Evolutionary conservation across 2,797 vertebrate genomes (phyloP).

Genomic region (Pteropus rufus): DNA sequence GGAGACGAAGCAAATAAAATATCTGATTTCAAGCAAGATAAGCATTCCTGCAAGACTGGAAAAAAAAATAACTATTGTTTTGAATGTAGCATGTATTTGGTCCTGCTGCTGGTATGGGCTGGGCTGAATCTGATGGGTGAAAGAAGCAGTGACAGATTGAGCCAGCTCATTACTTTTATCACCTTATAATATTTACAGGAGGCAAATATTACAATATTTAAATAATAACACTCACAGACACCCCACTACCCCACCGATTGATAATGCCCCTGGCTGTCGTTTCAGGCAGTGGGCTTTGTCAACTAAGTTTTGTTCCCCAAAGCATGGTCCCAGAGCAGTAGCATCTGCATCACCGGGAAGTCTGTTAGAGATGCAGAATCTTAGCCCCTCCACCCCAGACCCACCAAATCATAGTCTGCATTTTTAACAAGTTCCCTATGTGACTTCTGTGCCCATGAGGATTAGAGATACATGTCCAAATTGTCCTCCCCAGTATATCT

Average conservation of each 20-base stretch:
- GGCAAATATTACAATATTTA: neutral
- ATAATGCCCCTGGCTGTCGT: neutral
- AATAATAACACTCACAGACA: neutral
- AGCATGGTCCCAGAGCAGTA: neutral
- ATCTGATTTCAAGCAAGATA: neutral
- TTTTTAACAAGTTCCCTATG: neutral
- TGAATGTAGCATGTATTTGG: neutral
- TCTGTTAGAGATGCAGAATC: neutral
- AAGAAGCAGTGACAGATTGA: neutral
- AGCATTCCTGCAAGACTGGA: neutral
- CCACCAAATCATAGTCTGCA: neutral
- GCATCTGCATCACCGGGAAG: neutral
- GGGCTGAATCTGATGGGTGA: no score
- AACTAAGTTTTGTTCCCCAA: neutral
- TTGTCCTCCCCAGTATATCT: neutral
- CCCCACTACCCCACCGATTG: neutral
- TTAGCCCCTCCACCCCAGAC: neutral
- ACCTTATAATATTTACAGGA: neutral
- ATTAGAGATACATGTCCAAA: neutral
- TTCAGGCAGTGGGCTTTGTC: neutral
- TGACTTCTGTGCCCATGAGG: neutral
- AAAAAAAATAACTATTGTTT: neutral
- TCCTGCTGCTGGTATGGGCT: neutral
- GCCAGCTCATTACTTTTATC: fast-evolving
- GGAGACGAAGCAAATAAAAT: neutral